phyloP scores from a whole-genome alignment of 2,888 invertebrate species.

The Cremastinae sp. region DNA sequence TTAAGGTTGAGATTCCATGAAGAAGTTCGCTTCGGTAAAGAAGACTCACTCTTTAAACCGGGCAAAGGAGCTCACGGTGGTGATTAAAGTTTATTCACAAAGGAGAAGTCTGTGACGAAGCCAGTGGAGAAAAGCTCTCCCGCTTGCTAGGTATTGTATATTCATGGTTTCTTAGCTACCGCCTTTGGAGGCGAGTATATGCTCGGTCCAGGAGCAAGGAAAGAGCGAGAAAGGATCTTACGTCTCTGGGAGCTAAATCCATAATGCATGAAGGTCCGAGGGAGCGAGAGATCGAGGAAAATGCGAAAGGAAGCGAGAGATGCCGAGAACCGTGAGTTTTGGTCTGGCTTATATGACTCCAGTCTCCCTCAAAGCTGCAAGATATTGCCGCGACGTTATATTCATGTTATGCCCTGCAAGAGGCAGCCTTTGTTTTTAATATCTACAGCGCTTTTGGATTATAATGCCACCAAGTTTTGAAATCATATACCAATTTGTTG shows the following conservation, averaged over 20 bases:
- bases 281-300: constrained; percentile 47
- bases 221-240: constrained; percentile 55
- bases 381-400: constrained; percentile 78
- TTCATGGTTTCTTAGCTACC: constrained; percentile 79
- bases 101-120: constrained; percentile 65
- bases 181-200: constrained; percentile 65
- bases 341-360: constrained; percentile 52
- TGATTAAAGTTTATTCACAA: constrained; percentile 77
- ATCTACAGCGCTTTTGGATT: constrained; percentile 66
- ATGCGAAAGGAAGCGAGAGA: constrained; percentile 42
- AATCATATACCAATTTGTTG: constrained; percentile 45
- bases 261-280: constrained; percentile 79
- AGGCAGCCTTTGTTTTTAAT: constrained; percentile 78
- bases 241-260: constrained; percentile 78
- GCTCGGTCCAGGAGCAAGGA: constrained; percentile 46
- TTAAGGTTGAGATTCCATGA: not conserved
- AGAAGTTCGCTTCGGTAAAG: constrained; percentile 7
- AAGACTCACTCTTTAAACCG: constrained; percentile 45
- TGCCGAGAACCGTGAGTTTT: constrained; percentile 37
- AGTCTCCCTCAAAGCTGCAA: constrained; percentile 68
- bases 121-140: constrained; percentile 69
- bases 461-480: constrained; percentile 51
- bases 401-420: constrained; percentile 78
- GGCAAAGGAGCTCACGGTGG: constrained; percentile 58
- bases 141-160: constrained; percentile 76